These are phyloP conservation scores for Poecile atricapillus DNA, from an alignment of 2,113 vertebrate species.

Conservation along the genomic window DNA sequence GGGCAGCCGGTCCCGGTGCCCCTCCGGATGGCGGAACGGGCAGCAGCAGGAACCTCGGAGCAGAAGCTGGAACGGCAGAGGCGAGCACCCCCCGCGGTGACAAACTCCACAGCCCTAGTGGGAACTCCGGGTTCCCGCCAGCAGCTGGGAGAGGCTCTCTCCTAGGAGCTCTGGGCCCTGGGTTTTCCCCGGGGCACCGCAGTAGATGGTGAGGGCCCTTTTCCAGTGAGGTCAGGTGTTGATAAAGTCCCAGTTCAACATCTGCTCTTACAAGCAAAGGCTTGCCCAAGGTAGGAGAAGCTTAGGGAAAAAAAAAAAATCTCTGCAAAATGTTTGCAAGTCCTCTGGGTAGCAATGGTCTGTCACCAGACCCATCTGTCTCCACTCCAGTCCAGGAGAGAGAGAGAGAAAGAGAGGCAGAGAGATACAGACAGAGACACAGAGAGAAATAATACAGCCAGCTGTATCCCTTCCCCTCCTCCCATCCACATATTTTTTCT, in stretches of 20 bases:
- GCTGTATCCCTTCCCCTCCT: background rate
- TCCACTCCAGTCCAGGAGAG: accelerated
- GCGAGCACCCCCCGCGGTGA: too few relatives aligned
- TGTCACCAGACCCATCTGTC: background rate
- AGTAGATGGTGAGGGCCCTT: background rate
- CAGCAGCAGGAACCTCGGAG: too few relatives aligned
- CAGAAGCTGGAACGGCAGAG: too few relatives aligned
- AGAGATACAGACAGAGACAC: too few relatives aligned
- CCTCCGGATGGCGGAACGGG: too few relatives aligned
- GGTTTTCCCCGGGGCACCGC: background rate
- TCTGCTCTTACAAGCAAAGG: background rate
- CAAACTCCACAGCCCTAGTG: too few relatives aligned
- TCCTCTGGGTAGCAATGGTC: background rate
- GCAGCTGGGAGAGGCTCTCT: background rate
- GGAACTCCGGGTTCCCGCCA: too few relatives aligned
- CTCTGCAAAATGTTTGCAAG: background rate
- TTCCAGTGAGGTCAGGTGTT: too few relatives aligned
- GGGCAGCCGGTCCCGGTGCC: background rate
- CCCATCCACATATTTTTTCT: background rate
- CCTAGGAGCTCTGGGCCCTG: background rate
- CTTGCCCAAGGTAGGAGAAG: background rate
- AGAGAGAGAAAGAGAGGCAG: background rate
- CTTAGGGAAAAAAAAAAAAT: background rate
- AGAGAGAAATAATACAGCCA: background rate
- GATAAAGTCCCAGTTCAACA: background rate